phyloP scores from a whole-genome alignment of 2,797 vertebrate species.

The Aldrovandia affinis region DNA sequence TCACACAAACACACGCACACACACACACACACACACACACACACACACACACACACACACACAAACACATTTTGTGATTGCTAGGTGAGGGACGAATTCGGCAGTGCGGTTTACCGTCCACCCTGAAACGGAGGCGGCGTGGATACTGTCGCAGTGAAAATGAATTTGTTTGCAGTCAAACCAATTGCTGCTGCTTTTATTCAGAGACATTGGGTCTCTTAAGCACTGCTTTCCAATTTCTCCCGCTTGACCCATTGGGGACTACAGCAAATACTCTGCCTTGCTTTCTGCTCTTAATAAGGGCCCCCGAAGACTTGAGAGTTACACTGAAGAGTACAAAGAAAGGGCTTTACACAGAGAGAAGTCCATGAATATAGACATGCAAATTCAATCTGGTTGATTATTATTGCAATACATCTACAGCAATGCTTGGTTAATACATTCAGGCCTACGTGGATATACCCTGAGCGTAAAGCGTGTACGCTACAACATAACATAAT shows the following conservation, averaged over 20 bases:
- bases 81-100: not conserved
- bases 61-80: not conserved
- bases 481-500: not conserved
- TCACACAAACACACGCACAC: not conserved
- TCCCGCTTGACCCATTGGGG: not conserved
- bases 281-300: not conserved
- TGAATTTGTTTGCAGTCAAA: not conserved
- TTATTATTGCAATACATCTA: not conserved
- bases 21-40: slow-evolving; percentile 4
- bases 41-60: not conserved
- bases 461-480: not conserved
- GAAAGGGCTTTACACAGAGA: not conserved
- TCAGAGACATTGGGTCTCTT: not conserved
- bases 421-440: not conserved
- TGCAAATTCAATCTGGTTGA: not conserved
- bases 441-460: not conserved
- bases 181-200: not conserved
- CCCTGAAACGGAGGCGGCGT: not conserved
- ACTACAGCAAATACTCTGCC: not conserved
- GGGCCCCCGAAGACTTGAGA: not conserved
- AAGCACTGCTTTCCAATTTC: not conserved
- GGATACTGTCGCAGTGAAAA: not conserved
- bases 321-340: not conserved
- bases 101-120: not conserved
- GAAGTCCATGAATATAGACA: not conserved